A percentile compares a stretch with the other conserved stretches of the same genome.
Evolutionary conservation across 2,113 vertebrate genomes (phyloP).

Genomic region (Peromyscus californicus): DNA sequence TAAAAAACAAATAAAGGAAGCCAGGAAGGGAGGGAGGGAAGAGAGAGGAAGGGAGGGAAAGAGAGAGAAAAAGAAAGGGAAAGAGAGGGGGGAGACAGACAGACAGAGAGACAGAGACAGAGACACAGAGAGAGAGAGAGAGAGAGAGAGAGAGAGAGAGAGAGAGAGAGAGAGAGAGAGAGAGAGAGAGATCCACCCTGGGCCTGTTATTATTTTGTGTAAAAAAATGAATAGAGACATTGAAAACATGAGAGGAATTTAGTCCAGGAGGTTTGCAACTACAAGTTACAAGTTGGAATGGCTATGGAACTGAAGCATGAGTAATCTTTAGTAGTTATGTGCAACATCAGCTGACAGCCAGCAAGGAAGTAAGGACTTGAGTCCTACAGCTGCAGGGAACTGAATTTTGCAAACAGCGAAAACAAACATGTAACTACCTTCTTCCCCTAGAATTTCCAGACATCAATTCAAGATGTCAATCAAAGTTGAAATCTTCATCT

Average conservation of each 20-base stretch:
- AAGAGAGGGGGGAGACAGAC: too few relatives aligned
- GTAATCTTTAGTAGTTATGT: not conserved
- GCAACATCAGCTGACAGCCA: not conserved
- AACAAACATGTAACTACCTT: not conserved
- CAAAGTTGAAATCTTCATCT: not conserved
- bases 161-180: too few relatives aligned
- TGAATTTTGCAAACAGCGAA: not conserved
- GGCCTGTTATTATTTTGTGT: not conserved
- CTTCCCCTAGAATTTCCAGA: not conserved
- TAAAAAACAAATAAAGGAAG: too few relatives aligned
- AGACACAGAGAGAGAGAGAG: too few relatives aligned
- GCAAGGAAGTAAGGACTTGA: not conserved
- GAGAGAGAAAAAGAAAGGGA: too few relatives aligned
- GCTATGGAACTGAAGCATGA: not conserved
- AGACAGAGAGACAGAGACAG: too few relatives aligned
- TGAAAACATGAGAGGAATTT: not conserved
- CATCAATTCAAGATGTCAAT: not conserved
- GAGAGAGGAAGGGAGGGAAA: too few relatives aligned
- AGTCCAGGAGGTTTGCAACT: not conserved
- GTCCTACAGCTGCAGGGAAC: not conserved
- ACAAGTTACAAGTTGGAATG: not conserved
- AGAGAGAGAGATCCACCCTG: not conserved
- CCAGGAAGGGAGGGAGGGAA: too few relatives aligned
- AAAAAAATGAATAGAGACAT: not conserved
- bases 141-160: too few relatives aligned